Percentiles rank a stretch among this genome's conserved stretches.
Evolutionary conservation across 2,113 vertebrate species (phyloP).

Genomic region (Esox niger): DNA sequence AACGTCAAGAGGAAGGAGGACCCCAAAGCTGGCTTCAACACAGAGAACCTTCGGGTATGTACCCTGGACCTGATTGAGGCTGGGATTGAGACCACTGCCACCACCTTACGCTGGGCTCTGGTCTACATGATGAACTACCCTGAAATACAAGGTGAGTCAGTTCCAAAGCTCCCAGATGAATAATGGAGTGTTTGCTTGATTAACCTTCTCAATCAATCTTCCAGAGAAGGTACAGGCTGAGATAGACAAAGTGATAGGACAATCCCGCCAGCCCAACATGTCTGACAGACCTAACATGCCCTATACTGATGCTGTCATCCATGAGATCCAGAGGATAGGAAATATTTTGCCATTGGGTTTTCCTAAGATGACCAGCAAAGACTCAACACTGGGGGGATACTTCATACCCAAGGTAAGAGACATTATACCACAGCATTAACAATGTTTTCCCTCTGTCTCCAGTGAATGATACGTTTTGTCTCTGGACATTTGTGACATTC

Average conservation of each 20-base stretch:
- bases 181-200: no score
- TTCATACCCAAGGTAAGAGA: constrained; percentile 64
- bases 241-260: constrained; percentile 69
- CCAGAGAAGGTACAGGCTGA: constrained; percentile 61
- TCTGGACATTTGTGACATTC: no score
- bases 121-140: constrained; percentile 84
- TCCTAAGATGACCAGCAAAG: constrained; percentile 48
- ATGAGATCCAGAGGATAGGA: constrained; percentile 76
- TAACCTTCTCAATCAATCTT: not conserved
- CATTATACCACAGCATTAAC: not conserved
- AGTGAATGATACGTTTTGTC: not conserved
- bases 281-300: constrained; percentile 74
- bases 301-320: constrained; percentile 81
- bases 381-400: constrained; percentile 54
- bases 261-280: constrained; percentile 59
- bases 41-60: constrained; percentile 74
- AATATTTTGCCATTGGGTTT: constrained; percentile 62
- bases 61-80: constrained; percentile 87
- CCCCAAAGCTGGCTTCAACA: constrained; percentile 62
- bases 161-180: not conserved
- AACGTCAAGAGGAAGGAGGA: constrained; percentile 46
- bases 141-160: constrained; percentile 80
- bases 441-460: not conserved
- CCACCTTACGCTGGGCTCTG: constrained; percentile 83
- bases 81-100: constrained; percentile 83